Evolutionary conservation across 2,888 invertebrate species (phyloP), one percentile per base, ranked within the genome.

Genomic region (Pandemis heparana): DNA sequence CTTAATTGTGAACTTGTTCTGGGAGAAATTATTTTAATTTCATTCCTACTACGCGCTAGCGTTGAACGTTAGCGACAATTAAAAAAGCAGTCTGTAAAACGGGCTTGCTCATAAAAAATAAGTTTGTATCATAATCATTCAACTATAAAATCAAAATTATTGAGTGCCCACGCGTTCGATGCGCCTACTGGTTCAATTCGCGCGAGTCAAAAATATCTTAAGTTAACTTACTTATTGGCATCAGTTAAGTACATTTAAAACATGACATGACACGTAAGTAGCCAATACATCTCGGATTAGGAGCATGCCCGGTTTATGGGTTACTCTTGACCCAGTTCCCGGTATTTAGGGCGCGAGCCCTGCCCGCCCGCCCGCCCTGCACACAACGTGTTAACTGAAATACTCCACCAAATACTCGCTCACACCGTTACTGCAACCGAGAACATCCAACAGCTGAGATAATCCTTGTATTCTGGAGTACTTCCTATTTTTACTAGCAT

Each of bases 251-350:
- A 32, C 7, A 2, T 5, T 12, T 43, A 48, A 23, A 32, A 38
- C 32, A 38, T 32, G 23, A 32, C 43, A 43, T n/a, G 51, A 51
- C 9, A 59, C 67, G 23, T 59, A 59, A 32, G 63, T 16, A 51
- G 39, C 60, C 10, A 39, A 51, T 59, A 67, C 56, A 10, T 43
- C 51, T 23, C 14, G 60, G 74, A 70, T 73, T 74, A 74, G 74
- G 69, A 70, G 53, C 64, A 70, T 64, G 41, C 39, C 59, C 74
- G 64, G 51, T 70, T 70, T 65, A 78, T 80, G 79, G 80, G 81
- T 80, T 91, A 91, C 87, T 89, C 92, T 92, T 93, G 92, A 93
- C 92, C 92, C 77, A 89, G 77, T 86, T 92, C 59, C 60, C 61
- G 76, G 77, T 80, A 93, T 88, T 82, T 92, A 89, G 92, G 91